Percentiles rank a stretch among this genome's conserved stretches.
phyloP scores from a whole-genome alignment of 2,888 invertebrate genomes.

The Hyalella azteca region DNA sequence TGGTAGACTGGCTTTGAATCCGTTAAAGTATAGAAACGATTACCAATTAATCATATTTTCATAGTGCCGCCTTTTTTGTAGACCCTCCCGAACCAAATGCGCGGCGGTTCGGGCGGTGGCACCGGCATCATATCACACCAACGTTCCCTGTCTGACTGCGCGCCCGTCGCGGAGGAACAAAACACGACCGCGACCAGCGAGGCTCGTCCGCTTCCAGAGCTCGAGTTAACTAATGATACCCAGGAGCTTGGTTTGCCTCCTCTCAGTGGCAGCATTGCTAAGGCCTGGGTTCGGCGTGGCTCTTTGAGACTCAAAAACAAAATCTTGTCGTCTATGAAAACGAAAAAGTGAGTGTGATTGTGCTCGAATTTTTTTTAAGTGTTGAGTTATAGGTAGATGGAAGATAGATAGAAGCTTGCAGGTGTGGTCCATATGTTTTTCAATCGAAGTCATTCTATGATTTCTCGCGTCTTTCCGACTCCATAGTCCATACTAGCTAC shows the following conservation, averaged over 20 bases:
- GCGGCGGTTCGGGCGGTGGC: background rate
- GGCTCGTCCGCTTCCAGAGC: background rate
- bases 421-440: too few species aligned
- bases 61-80: too few species aligned
- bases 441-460: too few species aligned
- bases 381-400: too few species aligned
- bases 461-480: too few species aligned
- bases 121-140: slow-evolving; percentile 40
- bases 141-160: slow-evolving; percentile 54
- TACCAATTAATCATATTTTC: too few species aligned
- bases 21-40: too few species aligned
- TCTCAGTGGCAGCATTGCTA: background rate
- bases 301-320: slow-evolving; percentile 6
- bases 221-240: too few species aligned
- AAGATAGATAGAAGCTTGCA: too few species aligned
- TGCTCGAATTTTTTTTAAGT: too few species aligned
- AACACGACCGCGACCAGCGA: slow-evolving; percentile 40
- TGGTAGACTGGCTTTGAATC: too few species aligned
- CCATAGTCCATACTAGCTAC: too few species aligned
- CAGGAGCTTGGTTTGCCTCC: background rate
- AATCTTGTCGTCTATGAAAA: slow-evolving; percentile 15
- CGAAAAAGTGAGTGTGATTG: slow-evolving; percentile 15
- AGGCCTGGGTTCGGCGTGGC: slow-evolving; percentile 13
- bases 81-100: slow-evolving; percentile 8
- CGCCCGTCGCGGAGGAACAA: slow-evolving; percentile 50